These are phyloP conservation scores for Boulengerochromis microlepis DNA, from an alignment of 2,113 vertebrate genomes.

Conservation along the genomic window DNA sequence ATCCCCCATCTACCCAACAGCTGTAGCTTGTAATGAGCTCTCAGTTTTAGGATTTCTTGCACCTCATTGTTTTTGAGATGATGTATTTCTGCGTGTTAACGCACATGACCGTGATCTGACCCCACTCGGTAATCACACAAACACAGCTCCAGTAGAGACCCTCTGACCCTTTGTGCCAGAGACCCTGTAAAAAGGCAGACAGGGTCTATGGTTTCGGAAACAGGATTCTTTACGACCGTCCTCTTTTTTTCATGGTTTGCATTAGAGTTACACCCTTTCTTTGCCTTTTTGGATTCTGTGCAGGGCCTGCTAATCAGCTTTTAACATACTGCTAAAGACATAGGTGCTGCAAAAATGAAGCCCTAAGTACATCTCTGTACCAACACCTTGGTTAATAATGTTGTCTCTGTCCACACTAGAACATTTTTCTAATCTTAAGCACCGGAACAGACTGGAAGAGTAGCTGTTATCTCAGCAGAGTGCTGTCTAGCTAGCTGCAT, in stretches of 20 bases:
- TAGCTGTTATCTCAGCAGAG: conserved; percentile 28
- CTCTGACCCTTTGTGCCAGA: conserved; percentile 14
- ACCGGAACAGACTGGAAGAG: conserved; percentile 8
- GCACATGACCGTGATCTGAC: conserved; percentile 43
- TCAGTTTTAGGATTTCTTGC: background rate
- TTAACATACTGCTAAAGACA: background rate
- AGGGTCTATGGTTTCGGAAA: conserved; percentile 16
- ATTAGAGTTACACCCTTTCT: conserved; percentile 9
- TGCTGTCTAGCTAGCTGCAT: conserved; percentile 39
- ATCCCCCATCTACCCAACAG: conserved; percentile 2
- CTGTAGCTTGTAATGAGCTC: conserved; percentile 45
- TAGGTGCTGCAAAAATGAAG: conserved; percentile 2
- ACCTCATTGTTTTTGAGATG: background rate
- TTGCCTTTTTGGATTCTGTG: conserved; percentile 6
- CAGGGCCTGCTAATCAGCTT: conserved; percentile 3
- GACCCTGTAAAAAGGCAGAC: conserved; percentile 32
- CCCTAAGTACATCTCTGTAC: background rate
- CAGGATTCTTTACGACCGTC: conserved; percentile 27
- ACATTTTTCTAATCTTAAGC: conserved; percentile 21
- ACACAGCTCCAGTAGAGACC: conserved; percentile 6
- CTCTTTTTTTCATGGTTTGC: conserved; percentile 16
- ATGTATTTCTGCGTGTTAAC: conserved; percentile 40
- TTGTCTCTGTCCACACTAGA: background rate
- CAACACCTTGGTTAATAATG: conserved; percentile 14
- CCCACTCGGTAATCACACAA: conserved; percentile 14